phyloP scores from a whole-genome alignment of 2,888 invertebrate genomes.

The Disparrhopalites patrizii region DNA sequence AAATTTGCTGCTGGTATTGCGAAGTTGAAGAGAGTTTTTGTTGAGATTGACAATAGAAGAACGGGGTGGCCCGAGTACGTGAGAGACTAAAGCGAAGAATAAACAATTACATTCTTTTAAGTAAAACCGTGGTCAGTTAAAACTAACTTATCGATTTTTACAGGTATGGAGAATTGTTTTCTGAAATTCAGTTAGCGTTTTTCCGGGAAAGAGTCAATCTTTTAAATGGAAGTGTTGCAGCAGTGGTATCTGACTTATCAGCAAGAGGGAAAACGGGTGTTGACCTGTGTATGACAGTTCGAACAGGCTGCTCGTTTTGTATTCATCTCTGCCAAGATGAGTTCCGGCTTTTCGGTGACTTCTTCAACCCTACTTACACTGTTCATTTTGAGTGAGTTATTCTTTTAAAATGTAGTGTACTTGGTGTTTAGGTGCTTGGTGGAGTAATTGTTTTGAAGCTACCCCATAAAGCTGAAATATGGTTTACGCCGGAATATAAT shows the following conservation, averaged over 20 bases:
- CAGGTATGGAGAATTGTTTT: constrained; percentile 66
- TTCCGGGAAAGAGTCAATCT: constrained; percentile 67
- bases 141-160: constrained; percentile 35
- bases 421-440: neutral
- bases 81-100: no score
- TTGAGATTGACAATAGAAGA: constrained; percentile 73
- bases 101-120: no score
- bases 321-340: constrained; percentile 94
- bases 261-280: constrained; percentile 58
- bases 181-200: constrained; percentile 79
- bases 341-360: constrained; percentile 82
- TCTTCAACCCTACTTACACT: constrained; percentile 62
- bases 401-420: neutral
- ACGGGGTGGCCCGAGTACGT: constrained; percentile 70
- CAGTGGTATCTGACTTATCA: constrained; percentile 65
- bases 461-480: no score
- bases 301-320: constrained; percentile 83
- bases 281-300: constrained; percentile 77
- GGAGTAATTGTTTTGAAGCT: no score
- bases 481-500: no score
- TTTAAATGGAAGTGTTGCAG: constrained; percentile 66
- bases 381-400: constrained; percentile 44
- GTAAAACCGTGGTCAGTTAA: no score
- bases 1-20: constrained; percentile 91
- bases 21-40: constrained; percentile 73